A percentile compares a stretch with the other conserved stretches of the same genome.
phyloP scores from a whole-genome alignment of 2,888 invertebrate genomes.

The Zygogramma bicolorata region DNA sequence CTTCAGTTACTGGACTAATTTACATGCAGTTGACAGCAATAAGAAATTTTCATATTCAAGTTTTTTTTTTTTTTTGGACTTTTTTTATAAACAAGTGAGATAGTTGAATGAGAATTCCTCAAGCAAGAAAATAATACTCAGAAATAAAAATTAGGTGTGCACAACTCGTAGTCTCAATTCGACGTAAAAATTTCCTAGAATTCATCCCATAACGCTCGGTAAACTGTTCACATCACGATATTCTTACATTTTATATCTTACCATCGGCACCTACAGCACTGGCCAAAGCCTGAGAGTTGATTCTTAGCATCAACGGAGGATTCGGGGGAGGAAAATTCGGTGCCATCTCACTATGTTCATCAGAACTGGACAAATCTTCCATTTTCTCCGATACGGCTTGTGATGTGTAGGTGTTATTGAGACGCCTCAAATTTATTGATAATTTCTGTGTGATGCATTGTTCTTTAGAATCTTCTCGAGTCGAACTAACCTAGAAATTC shows the following conservation, averaged over 20 bases:
- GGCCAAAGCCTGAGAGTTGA: slow-evolving; percentile 70
- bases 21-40: no score
- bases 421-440: slow-evolving; percentile 79
- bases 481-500: slow-evolving; percentile 54
- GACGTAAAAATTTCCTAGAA: no score
- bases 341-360: slow-evolving; percentile 66
- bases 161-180: no score
- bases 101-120: no score
- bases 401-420: slow-evolving; percentile 76
- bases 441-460: slow-evolving; percentile 80
- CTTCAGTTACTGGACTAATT: no score
- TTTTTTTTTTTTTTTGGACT: no score
- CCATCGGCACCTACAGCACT: slow-evolving; percentile 71
- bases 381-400: slow-evolving; percentile 62
- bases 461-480: slow-evolving; percentile 69
- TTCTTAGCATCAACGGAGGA: slow-evolving; percentile 70
- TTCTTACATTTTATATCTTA: slow-evolving; percentile 44
- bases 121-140: no score
- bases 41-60: no score
- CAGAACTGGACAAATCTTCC: slow-evolving; percentile 61
- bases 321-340: slow-evolving; percentile 70
- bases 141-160: no score
- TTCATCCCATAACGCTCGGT: no score
- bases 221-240: not conserved
- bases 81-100: no score